Conservation (phyloP, 2,113 vertebrate species). For the Plecturocebus donacophilus region DNA sequence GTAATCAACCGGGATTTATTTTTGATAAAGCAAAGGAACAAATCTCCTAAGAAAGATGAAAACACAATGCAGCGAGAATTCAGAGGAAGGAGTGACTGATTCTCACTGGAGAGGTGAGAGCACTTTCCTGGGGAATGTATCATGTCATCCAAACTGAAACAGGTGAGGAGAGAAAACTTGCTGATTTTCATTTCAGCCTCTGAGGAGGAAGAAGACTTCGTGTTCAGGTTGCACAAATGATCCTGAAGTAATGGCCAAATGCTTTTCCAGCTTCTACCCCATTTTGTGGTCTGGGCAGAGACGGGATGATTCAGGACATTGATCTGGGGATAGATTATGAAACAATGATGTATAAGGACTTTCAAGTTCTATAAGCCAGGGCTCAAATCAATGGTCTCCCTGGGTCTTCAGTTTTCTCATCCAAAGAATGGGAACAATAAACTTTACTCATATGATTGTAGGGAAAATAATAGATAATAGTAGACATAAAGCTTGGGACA, state of each 20-base stretch:
- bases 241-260: not conserved
- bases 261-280: not conserved
- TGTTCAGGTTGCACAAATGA: not conserved
- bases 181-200: not conserved
- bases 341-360: not conserved
- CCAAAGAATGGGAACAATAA: not conserved
- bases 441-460: not conserved
- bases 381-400: not conserved
- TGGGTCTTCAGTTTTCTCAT: not conserved
- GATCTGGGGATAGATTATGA: not conserved
- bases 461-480: not conserved
- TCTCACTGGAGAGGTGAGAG: not conserved
- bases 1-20: not conserved
- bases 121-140: not conserved
- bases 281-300: not conserved
- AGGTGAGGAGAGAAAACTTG: not conserved
- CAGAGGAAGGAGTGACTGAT: not conserved
- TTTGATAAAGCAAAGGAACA: not conserved
- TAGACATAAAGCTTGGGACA: not conserved
- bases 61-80: not conserved
- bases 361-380: not conserved
- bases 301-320: not conserved
- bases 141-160: not conserved
- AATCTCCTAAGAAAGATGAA: not conserved
- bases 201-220: not conserved